Conservation (phyloP, 2,888 invertebrate genomes). For the Octonoba sinensis region DNA sequence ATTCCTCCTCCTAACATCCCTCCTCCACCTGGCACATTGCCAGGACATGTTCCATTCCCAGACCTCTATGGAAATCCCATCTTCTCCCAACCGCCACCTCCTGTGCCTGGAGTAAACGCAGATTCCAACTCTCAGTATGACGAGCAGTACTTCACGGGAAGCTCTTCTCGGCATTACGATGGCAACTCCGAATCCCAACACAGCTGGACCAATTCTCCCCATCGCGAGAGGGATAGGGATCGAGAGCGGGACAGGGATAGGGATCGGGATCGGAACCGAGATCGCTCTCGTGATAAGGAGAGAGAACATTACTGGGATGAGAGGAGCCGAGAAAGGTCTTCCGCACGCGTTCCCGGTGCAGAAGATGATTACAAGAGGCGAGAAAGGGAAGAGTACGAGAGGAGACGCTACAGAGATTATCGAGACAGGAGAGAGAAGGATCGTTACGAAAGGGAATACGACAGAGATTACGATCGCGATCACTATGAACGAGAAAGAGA, state of each 20-base stretch:
- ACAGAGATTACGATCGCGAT: slow-evolving; percentile 52
- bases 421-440: slow-evolving; percentile 45
- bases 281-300: slow-evolving; percentile 50
- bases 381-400: slow-evolving; percentile 58
- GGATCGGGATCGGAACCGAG: slow-evolving; percentile 34
- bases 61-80: slow-evolving; percentile 54
- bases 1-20: slow-evolving; percentile 69
- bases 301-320: slow-evolving; percentile 58
- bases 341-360: slow-evolving; percentile 20
- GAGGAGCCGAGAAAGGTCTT: slow-evolving; percentile 25
- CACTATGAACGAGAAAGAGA: slow-evolving; percentile 53
- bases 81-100: slow-evolving; percentile 36
- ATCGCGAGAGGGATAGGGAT: slow-evolving; percentile 65
- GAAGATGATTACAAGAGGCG: slow-evolving; percentile 56
- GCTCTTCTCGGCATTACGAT: slow-evolving; percentile 29
- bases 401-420: slow-evolving; percentile 44
- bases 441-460: slow-evolving; percentile 49
- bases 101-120: slow-evolving; percentile 22
- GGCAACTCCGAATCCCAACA: slow-evolving; percentile 63
- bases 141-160: slow-evolving; percentile 57
- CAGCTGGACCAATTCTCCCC: slow-evolving; percentile 64
- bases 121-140: slow-evolving; percentile 54
- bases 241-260: slow-evolving; percentile 56
- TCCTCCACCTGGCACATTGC: slow-evolving; percentile 65
- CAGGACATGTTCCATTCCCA: slow-evolving; percentile 54